Evolutionary conservation across 2,888 invertebrate species (phyloP).

Genomic region (Lasius platythorax): DNA sequence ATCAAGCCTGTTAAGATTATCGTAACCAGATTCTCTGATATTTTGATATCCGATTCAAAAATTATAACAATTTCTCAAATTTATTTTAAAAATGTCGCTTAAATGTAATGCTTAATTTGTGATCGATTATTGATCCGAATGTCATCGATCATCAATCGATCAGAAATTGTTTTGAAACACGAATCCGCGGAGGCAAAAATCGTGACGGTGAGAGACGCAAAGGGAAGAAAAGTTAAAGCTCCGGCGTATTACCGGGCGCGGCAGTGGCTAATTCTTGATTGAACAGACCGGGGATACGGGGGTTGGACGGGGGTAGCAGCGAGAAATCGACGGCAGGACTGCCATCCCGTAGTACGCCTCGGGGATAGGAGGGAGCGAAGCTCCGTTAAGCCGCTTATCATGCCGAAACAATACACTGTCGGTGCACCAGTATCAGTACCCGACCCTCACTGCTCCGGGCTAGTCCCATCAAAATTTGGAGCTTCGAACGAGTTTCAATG

Average conservation of each 20-base stretch:
- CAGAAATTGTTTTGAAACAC: not conserved
- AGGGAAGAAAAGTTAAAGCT: constrained; percentile 44
- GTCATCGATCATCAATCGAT: not conserved
- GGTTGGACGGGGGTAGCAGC: constrained; percentile 59
- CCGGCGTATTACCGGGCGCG: constrained; percentile 47
- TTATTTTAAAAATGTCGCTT: not conserved
- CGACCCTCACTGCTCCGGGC: constrained; percentile 75
- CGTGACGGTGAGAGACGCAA: constrained; percentile 9
- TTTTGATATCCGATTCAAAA: not conserved
- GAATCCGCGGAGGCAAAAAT: constrained; percentile 3
- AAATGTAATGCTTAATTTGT: not conserved
- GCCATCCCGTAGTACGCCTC: constrained; percentile 70
- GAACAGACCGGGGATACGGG: constrained; percentile 64
- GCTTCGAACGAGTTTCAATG: constrained; percentile 83
- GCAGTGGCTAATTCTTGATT: constrained; percentile 74
- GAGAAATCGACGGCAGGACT: constrained; percentile 81
- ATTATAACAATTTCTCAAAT: not conserved
- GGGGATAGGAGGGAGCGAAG: constrained; percentile 79
- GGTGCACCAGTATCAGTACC: constrained; percentile 85
- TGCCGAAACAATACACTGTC: constrained; percentile 86
- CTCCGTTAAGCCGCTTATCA: constrained; percentile 86
- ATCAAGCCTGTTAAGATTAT: not conserved
- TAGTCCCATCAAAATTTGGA: constrained; percentile 82
- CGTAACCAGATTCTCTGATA: not conserved
- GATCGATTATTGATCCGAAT: not conserved